Percentiles rank a stretch among this genome's conserved stretches.
These are phyloP conservation scores for Porites australiensis DNA, from an alignment of 64 coral and sea anemone species.

Conservation along the genomic window DNA sequence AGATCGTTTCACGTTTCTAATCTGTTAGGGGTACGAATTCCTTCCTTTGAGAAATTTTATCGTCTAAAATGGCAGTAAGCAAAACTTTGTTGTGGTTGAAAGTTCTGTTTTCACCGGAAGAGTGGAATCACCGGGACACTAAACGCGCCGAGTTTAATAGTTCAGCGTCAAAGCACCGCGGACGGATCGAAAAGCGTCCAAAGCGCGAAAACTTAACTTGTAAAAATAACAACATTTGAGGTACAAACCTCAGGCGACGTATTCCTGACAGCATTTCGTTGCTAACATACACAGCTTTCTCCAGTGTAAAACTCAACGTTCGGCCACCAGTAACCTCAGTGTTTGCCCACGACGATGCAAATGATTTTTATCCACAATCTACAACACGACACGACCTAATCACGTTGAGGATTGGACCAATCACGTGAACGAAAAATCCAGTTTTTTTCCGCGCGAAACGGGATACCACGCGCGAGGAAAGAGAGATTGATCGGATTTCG, in stretches of 20 bases:
- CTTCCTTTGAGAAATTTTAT: too few relatives aligned
- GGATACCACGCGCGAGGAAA: not conserved
- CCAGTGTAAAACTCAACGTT: not conserved
- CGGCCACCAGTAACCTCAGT: too few relatives aligned
- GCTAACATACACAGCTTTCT: not conserved
- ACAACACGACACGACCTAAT: constrained; percentile 5
- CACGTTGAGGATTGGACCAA: constrained; percentile 15
- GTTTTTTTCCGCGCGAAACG: not conserved
- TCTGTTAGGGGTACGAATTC: too few relatives aligned
- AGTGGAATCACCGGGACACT: too few relatives aligned
- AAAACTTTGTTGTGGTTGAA: too few relatives aligned
- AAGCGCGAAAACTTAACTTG: not conserved
- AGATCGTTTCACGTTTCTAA: too few relatives aligned
- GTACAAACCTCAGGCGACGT: constrained; percentile 19
- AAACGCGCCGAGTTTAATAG: too few relatives aligned
- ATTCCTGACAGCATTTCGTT: constrained; percentile 19
- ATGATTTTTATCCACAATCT: not conserved
- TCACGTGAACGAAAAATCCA: constrained; percentile 41
- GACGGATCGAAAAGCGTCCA: too few relatives aligned
- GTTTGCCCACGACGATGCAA: too few relatives aligned
- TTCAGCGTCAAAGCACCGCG: too few relatives aligned
- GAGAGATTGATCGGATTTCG: not conserved
- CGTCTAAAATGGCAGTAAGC: too few relatives aligned
- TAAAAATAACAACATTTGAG: not conserved
- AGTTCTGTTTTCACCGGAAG: too few relatives aligned